Evolutionary conservation across 2,888 invertebrate genomes (phyloP).

Genomic region (Branchipolynoe longqiensis): DNA sequence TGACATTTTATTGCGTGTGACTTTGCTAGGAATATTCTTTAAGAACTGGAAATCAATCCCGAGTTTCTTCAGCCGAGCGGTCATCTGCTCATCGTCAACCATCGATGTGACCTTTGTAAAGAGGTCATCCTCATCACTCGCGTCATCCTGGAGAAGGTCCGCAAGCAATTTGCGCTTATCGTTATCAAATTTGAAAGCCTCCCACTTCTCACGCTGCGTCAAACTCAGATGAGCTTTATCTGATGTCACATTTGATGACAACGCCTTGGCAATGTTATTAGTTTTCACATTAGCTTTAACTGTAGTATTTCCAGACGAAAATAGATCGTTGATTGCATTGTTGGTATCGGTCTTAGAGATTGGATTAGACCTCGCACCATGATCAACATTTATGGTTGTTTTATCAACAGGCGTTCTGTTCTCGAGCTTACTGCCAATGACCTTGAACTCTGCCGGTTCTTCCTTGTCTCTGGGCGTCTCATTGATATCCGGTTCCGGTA

Average conservation of each 20-base stretch:
- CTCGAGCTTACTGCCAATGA: neutral
- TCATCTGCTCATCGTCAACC: constrained; percentile 40
- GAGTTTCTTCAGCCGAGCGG: neutral
- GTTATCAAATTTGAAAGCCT: constrained; percentile 24
- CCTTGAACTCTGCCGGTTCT: neutral
- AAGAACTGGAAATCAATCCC: constrained; percentile 44
- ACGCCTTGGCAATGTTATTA: constrained; percentile 16
- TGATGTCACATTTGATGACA: neutral
- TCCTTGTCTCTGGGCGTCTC: constrained; percentile 53
- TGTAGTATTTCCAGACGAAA: neutral
- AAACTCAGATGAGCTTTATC: neutral
- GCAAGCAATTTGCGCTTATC: neutral
- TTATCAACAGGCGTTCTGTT: neutral
- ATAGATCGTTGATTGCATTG: neutral
- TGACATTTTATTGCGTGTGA: neutral
- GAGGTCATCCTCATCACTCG: constrained; percentile 40
- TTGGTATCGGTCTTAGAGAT: neutral
- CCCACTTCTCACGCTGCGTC: constrained; percentile 43
- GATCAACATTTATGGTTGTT: neutral
- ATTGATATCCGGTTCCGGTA: constrained; percentile 52
- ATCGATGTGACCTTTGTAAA: constrained; percentile 46
- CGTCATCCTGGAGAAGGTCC: neutral
- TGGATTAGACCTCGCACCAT: neutral
- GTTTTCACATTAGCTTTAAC: neutral
- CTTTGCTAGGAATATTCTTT: neutral